Conservation (phyloP, 2,797 vertebrate species). For the Xiphophorus birchmanni region DNA sequence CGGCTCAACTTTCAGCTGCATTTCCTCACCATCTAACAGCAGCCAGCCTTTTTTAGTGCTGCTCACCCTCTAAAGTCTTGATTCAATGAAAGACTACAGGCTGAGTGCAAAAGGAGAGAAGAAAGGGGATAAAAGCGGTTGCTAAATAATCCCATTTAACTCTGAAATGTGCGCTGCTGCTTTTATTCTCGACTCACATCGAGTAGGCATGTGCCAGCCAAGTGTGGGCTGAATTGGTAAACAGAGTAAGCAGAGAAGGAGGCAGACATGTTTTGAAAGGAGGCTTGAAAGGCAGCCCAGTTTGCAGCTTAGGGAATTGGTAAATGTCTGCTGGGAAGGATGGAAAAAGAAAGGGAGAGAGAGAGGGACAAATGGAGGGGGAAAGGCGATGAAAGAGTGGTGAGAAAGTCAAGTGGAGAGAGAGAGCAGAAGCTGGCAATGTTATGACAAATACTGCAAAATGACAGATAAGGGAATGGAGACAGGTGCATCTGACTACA, state of each 20-base stretch:
- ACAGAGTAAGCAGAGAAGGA: conserved; percentile 60
- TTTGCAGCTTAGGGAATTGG: conserved; percentile 68
- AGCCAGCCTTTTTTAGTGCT: conserved; percentile 52
- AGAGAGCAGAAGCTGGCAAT: conserved; percentile 42
- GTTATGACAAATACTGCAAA: conserved; percentile 40
- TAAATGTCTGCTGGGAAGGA: conserved; percentile 69
- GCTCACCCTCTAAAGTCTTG: conserved; percentile 46
- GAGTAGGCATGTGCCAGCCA: conserved; percentile 57
- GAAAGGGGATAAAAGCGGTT: conserved; percentile 61
- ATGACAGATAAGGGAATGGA: conserved; percentile 9
- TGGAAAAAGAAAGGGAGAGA: conserved; percentile 24
- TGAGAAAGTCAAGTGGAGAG: conserved; percentile 38
- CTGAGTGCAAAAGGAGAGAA: conserved; percentile 49
- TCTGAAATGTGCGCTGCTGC: conserved; percentile 72
- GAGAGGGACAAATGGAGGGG: conserved; percentile 8
- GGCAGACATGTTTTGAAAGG: conserved; percentile 72
- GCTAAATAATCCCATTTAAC: conserved; percentile 76
- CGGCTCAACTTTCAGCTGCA: conserved; percentile 40
- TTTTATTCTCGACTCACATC: conserved; percentile 68
- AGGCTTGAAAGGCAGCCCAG: conserved; percentile 71
- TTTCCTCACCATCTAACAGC: conserved; percentile 46
- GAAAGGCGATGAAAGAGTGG: conserved; percentile 54
- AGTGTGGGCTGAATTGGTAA: conserved; percentile 71
- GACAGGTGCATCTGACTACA: conserved; percentile 16
- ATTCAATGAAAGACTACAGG: conserved; percentile 65